phyloP scores from a whole-genome alignment of 2,113 vertebrate genomes.

The Spea bombifrons region DNA sequence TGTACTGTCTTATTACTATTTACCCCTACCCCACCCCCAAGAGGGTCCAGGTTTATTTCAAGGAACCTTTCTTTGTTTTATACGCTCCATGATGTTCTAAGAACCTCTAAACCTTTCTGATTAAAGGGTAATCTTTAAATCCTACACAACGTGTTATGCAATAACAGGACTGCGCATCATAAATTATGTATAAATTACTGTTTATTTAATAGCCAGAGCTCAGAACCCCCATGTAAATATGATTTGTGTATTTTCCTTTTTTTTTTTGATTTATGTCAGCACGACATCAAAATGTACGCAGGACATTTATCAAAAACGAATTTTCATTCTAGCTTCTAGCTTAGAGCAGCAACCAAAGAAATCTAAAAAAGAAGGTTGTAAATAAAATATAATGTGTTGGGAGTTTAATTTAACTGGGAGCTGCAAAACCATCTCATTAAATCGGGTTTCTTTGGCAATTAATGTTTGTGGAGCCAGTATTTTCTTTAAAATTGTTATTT shows the following conservation, averaged over 20 bases:
- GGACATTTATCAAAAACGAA: slow-evolving; percentile 39
- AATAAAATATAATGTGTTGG: slow-evolving; percentile 31
- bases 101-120: neutral
- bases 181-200: slow-evolving; percentile 19
- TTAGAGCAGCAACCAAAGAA: slow-evolving; percentile 26
- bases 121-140: neutral
- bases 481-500: slow-evolving; percentile 1
- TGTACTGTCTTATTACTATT: no score
- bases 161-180: neutral
- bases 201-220: slow-evolving; percentile 36
- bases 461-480: neutral
- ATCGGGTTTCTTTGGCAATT: slow-evolving; percentile 10
- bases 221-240: slow-evolving; percentile 31
- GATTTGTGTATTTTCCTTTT: slow-evolving; percentile 20
- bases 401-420: slow-evolving; percentile 19
- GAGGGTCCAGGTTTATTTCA: no score
- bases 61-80: no score
- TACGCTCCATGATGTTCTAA: no score
- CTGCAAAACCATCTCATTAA: slow-evolving; percentile 23
- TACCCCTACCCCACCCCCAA: no score
- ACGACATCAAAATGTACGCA: slow-evolving; percentile 24
- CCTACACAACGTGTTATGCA: neutral
- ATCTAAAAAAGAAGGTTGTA: slow-evolving; percentile 19
- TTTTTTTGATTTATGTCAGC: slow-evolving; percentile 27
- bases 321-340: slow-evolving; percentile 33